Base-by-base conservation (phyloP, 1,140 invertebrate species). In the Drosophila nasuta region DNA sequence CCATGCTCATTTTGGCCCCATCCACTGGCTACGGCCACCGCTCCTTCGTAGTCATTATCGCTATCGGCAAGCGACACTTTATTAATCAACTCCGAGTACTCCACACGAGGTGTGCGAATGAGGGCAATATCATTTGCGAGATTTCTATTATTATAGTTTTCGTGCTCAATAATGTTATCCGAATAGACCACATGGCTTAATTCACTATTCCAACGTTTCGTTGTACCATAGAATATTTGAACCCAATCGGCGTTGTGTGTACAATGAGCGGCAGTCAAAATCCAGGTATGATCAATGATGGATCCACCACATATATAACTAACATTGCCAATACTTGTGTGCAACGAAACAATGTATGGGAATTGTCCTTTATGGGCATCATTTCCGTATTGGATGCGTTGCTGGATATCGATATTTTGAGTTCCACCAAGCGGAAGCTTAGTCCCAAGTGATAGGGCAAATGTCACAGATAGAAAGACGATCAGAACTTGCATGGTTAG, bases 291-390 rank as follows among this genome's bases (percentile, higher is more conserved):
- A 63, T 88, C 92, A 15, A 95, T 93, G 30, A 95, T 78, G 30
- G 94, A 94, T 11, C 94, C 95, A 2, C 95, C 95, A 79, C 95
- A 95, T 11, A 7, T 0, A 11, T 3, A 0, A 10, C 33, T 10
- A 70, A 85, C 91, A 10, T 51, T 17, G 94, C 73, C 0, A 83
- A 83, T 11, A 91, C n/a, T 11, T 0, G 25, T 15, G 0, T 1
- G 1, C 11, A 51, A 11, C 3, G 4, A 30, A 3, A 63, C 93
- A 76, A 94, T 93, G 65, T 93, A 93, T 1, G 94, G 93, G 49
- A 93, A 92, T 80, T 94, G 91, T 0, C 93, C 93, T 25, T 4
- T 25, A 25, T 25, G 20, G 20, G 20, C 20, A 25, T 25, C 0
- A 0, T 25, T 25, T 25, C 20, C 20, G 3, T 25, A 0, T 25